phyloP scores from a whole-genome alignment of 2,888 invertebrate species.

The Apamea anceps region DNA sequence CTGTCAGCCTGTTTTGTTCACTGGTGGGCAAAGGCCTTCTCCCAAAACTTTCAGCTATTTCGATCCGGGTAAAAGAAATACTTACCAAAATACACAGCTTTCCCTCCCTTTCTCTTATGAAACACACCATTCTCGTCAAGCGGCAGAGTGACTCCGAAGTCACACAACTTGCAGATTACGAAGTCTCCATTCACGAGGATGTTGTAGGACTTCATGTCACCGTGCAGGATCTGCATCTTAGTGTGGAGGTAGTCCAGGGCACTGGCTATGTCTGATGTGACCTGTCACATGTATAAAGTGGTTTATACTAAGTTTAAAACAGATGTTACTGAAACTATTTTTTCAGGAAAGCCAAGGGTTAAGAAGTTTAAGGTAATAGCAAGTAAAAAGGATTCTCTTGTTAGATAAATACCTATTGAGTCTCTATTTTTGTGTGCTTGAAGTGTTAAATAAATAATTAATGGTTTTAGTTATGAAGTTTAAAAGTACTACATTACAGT shows the following conservation, averaged over 20 bases:
- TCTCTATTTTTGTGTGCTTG: background rate
- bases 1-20: background rate
- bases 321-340: no score
- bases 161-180: slow-evolving; percentile 94
- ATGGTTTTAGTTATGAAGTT: background rate
- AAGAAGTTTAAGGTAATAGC: background rate
- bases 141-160: slow-evolving; percentile 95
- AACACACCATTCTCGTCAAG: slow-evolving; percentile 92
- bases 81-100: slow-evolving; percentile 91
- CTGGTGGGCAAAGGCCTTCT: no score
- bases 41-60: background rate
- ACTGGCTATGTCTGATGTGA: slow-evolving; percentile 92
- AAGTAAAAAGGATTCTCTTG: background rate
- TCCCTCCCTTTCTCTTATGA: slow-evolving; percentile 87
- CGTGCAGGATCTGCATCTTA: slow-evolving; percentile 93
- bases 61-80: background rate
- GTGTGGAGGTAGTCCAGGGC: slow-evolving; percentile 95
- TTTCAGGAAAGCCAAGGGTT: background rate
- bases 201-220: slow-evolving; percentile 96
- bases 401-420: background rate
- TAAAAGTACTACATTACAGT: background rate
- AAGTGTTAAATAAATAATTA: background rate
- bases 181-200: slow-evolving; percentile 94
- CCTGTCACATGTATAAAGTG: slow-evolving; percentile 74
- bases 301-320: no score